Evolutionary conservation across 2,797 vertebrate species (phyloP).

Genomic region (Melanotaenia boesemani): DNA sequence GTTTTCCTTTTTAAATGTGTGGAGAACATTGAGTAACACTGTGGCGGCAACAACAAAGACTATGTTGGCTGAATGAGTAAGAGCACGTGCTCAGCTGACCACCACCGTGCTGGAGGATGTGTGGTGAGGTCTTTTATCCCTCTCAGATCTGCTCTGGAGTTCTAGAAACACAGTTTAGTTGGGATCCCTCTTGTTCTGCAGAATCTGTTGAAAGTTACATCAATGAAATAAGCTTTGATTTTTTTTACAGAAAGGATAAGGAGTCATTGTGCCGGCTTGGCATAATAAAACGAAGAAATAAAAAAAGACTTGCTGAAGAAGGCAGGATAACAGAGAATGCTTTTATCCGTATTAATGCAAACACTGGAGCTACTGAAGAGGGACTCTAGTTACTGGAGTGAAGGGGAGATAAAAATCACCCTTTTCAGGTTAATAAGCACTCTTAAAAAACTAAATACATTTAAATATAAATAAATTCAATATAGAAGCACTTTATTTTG

Average conservation of each 20-base stretch:
- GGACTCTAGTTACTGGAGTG: not conserved
- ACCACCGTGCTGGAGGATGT: slow-evolving; percentile 36
- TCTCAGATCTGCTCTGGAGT: slow-evolving; percentile 32
- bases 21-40: slow-evolving; percentile 8
- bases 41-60: slow-evolving; percentile 50
- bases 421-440: not conserved
- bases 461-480: not conserved
- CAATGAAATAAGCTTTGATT: slow-evolving; percentile 14
- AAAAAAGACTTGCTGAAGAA: slow-evolving; percentile 9
- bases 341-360: not conserved
- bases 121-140: slow-evolving; percentile 54
- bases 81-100: slow-evolving; percentile 34
- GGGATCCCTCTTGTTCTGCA: slow-evolving; percentile 12
- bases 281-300: not conserved
- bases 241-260: slow-evolving; percentile 10
- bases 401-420: not conserved
- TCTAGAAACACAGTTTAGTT: slow-evolving; percentile 28
- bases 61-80: not conserved
- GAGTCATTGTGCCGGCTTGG: not conserved
- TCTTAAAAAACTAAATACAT: not conserved
- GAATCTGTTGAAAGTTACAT: slow-evolving; percentile 3
- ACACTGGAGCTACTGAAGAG: not conserved
- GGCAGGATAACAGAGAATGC: not conserved
- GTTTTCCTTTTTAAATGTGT: slow-evolving; percentile 8
- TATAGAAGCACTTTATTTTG: not conserved